Evolutionary conservation across 2,888 invertebrate genomes (phyloP).

Genomic region (Megalurothrips usitatus): DNA sequence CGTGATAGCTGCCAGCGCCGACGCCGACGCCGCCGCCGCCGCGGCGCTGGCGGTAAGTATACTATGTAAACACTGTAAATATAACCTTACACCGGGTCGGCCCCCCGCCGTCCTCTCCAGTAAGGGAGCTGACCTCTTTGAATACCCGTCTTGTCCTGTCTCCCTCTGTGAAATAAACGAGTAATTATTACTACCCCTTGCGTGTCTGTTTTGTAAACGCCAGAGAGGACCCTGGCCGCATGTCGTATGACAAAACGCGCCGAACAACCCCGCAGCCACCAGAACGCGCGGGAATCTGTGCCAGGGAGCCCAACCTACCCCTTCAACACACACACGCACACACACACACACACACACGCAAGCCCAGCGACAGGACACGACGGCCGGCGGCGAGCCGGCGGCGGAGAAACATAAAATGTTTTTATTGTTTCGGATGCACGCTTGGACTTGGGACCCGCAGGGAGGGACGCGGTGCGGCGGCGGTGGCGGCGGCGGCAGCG

Average conservation of each 20-base stretch:
- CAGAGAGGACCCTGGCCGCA: too few relatives aligned
- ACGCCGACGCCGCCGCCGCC: too few relatives aligned
- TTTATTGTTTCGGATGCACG: constrained; percentile 13
- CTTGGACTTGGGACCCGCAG: neutral
- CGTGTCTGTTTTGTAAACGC: too few relatives aligned
- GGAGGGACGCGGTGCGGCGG: neutral
- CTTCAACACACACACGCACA: too few relatives aligned
- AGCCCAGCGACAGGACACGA: too few relatives aligned
- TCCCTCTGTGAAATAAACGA: neutral
- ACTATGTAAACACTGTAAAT: constrained; percentile 12
- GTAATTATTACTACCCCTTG: neutral
- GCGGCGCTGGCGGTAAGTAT: neutral
- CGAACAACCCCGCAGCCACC: too few relatives aligned
- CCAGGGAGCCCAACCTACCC: too few relatives aligned
- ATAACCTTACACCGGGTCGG: neutral
- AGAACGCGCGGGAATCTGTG: too few relatives aligned
- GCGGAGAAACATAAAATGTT: neutral
- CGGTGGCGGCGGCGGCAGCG: neutral
- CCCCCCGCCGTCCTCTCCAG: neutral
- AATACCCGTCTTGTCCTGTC: neutral
- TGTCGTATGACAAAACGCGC: too few relatives aligned
- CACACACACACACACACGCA: too few relatives aligned
- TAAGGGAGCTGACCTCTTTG: neutral
- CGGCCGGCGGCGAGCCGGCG: too few relatives aligned
- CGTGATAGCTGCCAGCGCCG: neutral